Conservation (phyloP, 2,888 invertebrate species). For the Unio delphinus region DNA sequence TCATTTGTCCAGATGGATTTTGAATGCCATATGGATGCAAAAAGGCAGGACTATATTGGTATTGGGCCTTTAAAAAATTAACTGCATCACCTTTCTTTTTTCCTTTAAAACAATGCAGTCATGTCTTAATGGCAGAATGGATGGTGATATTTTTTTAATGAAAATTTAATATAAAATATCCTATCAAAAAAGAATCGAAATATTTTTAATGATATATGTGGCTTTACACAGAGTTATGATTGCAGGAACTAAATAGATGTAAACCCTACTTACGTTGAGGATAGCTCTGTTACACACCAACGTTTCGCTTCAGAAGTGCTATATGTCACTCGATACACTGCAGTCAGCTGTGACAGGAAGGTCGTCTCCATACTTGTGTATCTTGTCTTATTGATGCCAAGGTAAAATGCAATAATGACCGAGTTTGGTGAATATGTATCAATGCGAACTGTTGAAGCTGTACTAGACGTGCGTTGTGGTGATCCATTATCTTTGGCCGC, state of each 20-base stretch:
- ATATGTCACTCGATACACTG: slow-evolving; percentile 34
- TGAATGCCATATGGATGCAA: no score
- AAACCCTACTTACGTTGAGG: slow-evolving; percentile 39
- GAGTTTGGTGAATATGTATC: slow-evolving; percentile 53
- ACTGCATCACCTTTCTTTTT: no score
- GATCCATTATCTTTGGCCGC: slow-evolving; percentile 48
- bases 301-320: slow-evolving; percentile 37
- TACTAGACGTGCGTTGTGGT: slow-evolving; percentile 31
- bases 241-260: slow-evolving; percentile 35
- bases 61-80: no score
- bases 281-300: slow-evolving; percentile 49
- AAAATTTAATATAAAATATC: no score
- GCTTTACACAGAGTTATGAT: no score
- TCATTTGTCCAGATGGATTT: no score
- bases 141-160: no score
- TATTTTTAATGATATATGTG: no score
- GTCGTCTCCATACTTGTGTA: slow-evolving; percentile 35
- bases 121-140: no score
- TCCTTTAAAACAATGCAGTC: no score
- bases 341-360: slow-evolving; percentile 46
- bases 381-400: slow-evolving; percentile 32
- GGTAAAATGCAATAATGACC: slow-evolving; percentile 34
- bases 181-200: no score
- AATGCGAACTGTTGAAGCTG: slow-evolving; percentile 48
- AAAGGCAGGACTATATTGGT: no score